Percentiles rank a stretch among this genome's conserved stretches.
These are phyloP conservation scores for Oreochromis spilurus DNA, from an alignment of 2,113 vertebrate species.

Conservation along the genomic window DNA sequence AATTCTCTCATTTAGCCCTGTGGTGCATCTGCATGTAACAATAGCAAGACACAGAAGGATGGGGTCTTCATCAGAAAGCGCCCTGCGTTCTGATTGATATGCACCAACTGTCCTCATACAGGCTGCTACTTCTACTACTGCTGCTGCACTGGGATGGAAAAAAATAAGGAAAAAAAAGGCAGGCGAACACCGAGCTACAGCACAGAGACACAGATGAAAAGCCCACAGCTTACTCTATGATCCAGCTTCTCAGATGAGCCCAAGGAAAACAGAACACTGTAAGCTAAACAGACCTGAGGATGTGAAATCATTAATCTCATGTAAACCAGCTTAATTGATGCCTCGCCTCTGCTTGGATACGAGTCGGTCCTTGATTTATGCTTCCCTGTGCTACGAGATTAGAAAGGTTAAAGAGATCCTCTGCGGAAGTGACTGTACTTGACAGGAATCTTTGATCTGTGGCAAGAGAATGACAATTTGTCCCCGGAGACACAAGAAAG, in stretches of 20 bases:
- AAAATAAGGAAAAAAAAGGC: not conserved
- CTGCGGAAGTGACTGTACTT: constrained; percentile 1
- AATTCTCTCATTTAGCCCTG: not conserved
- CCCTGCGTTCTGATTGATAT: constrained; percentile 58
- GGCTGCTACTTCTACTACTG: constrained; percentile 28
- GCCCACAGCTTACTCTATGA: constrained; percentile 46
- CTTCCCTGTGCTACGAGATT: not conserved
- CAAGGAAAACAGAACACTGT: constrained; percentile 34
- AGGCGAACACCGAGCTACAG: constrained; percentile 20
- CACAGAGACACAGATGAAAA: constrained; percentile 49
- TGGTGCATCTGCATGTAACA: not conserved
- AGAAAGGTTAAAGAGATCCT: constrained; percentile 21
- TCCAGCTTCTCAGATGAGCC: constrained; percentile 36
- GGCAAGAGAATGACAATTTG: not conserved
- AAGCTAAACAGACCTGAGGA: constrained; percentile 34
- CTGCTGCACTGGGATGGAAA: constrained; percentile 14
- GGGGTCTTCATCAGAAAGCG: constrained; percentile 30
- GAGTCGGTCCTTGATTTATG: not conserved
- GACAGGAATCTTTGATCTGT: constrained; percentile 30
- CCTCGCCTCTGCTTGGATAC: not conserved
- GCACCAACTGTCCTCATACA: constrained; percentile 56
- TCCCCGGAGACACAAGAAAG: not conserved
- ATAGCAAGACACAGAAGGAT: not conserved
- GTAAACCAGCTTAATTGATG: constrained; percentile 29
- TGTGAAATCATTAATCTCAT: constrained; percentile 5